phyloP scores from a whole-genome alignment of 2,888 invertebrate species.

The Hypolimnas misippus region DNA sequence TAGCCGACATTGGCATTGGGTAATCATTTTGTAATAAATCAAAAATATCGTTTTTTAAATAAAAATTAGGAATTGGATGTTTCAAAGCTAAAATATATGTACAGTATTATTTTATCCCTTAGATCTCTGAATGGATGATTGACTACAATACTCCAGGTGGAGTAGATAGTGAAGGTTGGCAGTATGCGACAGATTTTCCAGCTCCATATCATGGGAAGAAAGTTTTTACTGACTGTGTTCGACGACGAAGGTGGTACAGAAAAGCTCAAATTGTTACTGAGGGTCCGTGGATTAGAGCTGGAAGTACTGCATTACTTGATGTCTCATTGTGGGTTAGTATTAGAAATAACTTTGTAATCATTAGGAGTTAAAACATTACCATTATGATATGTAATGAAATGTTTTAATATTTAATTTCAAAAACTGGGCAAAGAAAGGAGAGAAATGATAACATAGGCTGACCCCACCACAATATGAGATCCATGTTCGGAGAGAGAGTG shows the following conservation, averaged over 20 bases:
- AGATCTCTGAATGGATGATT: constrained; percentile 95
- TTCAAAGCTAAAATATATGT: too few relatives aligned
- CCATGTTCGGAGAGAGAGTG: too few relatives aligned
- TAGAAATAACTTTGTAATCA: not conserved
- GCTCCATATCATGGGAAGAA: constrained; percentile 93
- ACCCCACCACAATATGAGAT: too few relatives aligned
- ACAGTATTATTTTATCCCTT: constrained; percentile 26
- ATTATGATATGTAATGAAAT: too few relatives aligned
- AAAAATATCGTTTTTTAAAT: too few relatives aligned
- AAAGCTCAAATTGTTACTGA: constrained; percentile 91
- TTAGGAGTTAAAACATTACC: too few relatives aligned
- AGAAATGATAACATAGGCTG: too few relatives aligned
- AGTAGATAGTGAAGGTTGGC: constrained; percentile 96
- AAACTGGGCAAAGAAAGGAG: too few relatives aligned
- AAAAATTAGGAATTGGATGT: too few relatives aligned
- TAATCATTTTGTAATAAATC: constrained; percentile 51
- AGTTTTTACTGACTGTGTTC: constrained; percentile 94
- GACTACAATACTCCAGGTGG: constrained; percentile 96
- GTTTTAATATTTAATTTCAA: too few relatives aligned
- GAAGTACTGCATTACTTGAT: constrained; percentile 93
- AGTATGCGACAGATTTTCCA: constrained; percentile 96
- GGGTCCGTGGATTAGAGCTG: constrained; percentile 95
- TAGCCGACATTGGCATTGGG: constrained; percentile 96
- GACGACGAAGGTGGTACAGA: constrained; percentile 92
- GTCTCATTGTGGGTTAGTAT: constrained; percentile 88